Evolutionary conservation across 2,113 vertebrate genomes (phyloP).

Genomic region (Corythornis madagascariensis): DNA sequence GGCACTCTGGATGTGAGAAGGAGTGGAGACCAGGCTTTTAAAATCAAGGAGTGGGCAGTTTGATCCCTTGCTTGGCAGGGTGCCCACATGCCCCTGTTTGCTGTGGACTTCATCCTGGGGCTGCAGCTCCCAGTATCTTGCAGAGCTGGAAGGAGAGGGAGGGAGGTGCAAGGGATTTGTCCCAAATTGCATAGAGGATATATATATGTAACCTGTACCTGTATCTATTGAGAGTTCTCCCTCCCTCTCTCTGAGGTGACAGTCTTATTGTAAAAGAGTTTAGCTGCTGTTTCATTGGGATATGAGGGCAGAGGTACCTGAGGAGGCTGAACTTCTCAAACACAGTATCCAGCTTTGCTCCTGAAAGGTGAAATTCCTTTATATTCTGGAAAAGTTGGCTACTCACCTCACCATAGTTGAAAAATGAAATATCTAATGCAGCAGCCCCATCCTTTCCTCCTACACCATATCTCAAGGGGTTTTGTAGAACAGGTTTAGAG

Average conservation of each 20-base stretch:
- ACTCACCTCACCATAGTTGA: not conserved
- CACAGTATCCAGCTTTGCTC: not conserved
- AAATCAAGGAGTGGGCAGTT: not conserved
- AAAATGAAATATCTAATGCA: not conserved
- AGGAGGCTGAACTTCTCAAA: not conserved
- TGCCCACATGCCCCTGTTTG: fast-evolving
- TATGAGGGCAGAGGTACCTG: not conserved
- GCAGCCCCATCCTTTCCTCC: not conserved
- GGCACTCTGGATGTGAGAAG: not conserved
- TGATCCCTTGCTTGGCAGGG: not conserved
- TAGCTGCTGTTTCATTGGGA: not conserved
- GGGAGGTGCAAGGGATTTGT: not conserved
- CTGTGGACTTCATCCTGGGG: fast-evolving
- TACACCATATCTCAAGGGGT: fast-evolving
- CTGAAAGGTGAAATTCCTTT: not conserved
- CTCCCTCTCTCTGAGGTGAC: not conserved
- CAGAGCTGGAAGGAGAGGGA: not conserved
- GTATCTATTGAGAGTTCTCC: not conserved
- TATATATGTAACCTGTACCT: not conserved
- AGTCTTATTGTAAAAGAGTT: not conserved
- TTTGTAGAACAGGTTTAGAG: not conserved
- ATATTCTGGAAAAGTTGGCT: not conserved
- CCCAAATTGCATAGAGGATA: not conserved
- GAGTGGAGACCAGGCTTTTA: not conserved
- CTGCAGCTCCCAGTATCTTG: not conserved